Percentiles rank a stretch among this genome's conserved stretches.
Evolutionary conservation across 2,888 invertebrate genomes (phyloP).

Genomic region (Chrysodeixis includens): DNA sequence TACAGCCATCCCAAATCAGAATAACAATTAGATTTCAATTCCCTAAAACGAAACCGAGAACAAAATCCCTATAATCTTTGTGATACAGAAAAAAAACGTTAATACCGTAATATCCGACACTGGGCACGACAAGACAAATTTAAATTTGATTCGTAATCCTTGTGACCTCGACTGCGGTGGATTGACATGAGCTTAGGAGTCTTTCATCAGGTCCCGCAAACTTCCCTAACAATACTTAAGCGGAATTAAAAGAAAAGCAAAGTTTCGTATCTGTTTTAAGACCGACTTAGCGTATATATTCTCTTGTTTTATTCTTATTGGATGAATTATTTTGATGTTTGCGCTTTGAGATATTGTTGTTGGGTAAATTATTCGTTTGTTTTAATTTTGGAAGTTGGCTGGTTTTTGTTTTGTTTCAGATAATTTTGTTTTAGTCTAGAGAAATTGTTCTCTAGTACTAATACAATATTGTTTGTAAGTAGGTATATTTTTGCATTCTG

Average conservation of each 20-base stretch:
- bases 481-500: too few species aligned
- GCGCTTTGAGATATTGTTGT: conserved; percentile 36
- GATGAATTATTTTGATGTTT: conserved; percentile 57
- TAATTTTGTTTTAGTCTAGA: neutral
- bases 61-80: conserved; percentile 38
- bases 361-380: conserved; percentile 35
- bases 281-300: conserved; percentile 52
- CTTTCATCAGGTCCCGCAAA: conserved; percentile 58
- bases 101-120: conserved; percentile 43
- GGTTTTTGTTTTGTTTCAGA: neutral
- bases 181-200: conserved; percentile 64
- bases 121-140: conserved; percentile 45
- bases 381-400: neutral
- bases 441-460: too few species aligned
- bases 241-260: conserved; percentile 67
- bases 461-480: too few species aligned
- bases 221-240: conserved; percentile 67
- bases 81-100: conserved; percentile 35
- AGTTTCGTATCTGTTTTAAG: conserved; percentile 62
- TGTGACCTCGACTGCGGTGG: conserved; percentile 57
- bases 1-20: conserved; percentile 18
- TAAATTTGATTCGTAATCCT: conserved; percentile 60
- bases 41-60: conserved; percentile 12
- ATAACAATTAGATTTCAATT: conserved; percentile 33
- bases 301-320: conserved; percentile 56